Conservation (phyloP, 2,888 invertebrate genomes). For the Cheilosia impressa region DNA sequence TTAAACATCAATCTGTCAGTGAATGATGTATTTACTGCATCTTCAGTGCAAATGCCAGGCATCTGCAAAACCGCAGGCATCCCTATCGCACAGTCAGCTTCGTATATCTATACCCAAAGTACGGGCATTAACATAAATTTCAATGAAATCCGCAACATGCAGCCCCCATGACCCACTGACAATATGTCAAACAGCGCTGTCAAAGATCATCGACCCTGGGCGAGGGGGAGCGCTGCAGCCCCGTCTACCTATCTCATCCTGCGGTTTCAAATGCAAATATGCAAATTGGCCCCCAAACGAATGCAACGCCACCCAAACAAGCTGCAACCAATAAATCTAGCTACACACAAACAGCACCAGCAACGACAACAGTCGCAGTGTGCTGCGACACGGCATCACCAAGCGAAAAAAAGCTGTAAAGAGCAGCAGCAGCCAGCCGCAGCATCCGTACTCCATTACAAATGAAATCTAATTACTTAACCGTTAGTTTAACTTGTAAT, state of each 20-base stretch:
- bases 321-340: slow-evolving; percentile 68
- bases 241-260: neutral
- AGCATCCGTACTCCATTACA: slow-evolving; percentile 73
- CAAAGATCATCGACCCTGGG: slow-evolving; percentile 64
- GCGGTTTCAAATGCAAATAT: slow-evolving; percentile 44
- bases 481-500: slow-evolving; percentile 76
- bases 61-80: slow-evolving; percentile 20
- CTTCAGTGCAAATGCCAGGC: slow-evolving; percentile 38
- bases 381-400: slow-evolving; percentile 5
- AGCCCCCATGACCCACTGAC: slow-evolving; percentile 74
- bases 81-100: slow-evolving; percentile 30
- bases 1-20: slow-evolving; percentile 49
- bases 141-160: slow-evolving; percentile 40
- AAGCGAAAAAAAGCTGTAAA: slow-evolving; percentile 34
- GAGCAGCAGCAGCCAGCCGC: slow-evolving; percentile 52
- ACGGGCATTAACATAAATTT: slow-evolving; percentile 48
- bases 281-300: slow-evolving; percentile 55
- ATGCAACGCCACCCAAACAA: slow-evolving; percentile 70
- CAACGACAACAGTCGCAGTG: slow-evolving; percentile 9
- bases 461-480: slow-evolving; percentile 78
- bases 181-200: slow-evolving; percentile 72
- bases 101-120: slow-evolving; percentile 29
- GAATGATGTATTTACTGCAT: slow-evolving; percentile 54
- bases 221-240: neutral
- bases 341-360: slow-evolving; percentile 18